Evolutionary conservation across 2,888 invertebrate genomes (phyloP).

Genomic region (Stictocephala bisonia): DNA sequence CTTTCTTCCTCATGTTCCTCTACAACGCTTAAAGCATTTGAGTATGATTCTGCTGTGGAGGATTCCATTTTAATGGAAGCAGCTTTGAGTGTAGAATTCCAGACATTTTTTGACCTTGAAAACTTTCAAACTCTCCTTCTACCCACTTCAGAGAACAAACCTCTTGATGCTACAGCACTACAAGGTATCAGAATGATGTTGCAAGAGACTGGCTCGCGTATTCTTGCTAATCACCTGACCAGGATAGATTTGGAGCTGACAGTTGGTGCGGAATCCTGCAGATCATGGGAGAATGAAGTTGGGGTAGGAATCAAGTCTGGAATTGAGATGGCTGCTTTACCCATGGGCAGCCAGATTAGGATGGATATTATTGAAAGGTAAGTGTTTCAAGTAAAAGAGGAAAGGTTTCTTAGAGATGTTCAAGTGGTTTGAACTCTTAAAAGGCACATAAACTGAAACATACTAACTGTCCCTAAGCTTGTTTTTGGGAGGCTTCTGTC

Average conservation of each 20-base stretch:
- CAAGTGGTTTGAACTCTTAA: too few relatives aligned
- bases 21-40: conserved; percentile 70
- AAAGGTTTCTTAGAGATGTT: too few relatives aligned
- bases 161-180: conserved; percentile 85
- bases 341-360: conserved; percentile 86
- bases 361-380: conserved; percentile 90
- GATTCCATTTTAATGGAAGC: conserved; percentile 63
- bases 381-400: conserved; percentile 45
- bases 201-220: conserved; percentile 82
- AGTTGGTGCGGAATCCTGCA: conserved; percentile 64
- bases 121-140: conserved; percentile 82
- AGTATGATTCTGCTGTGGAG: conserved; percentile 65
- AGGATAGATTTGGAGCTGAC: conserved; percentile 83
- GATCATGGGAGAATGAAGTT: conserved; percentile 67
- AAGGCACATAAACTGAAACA: too few relatives aligned
- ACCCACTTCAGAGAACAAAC: conserved; percentile 82
- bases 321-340: conserved; percentile 85
- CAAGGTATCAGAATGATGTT: conserved; percentile 84
- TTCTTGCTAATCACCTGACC: conserved; percentile 89
- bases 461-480: too few relatives aligned
- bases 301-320: conserved; percentile 71
- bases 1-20: conserved; percentile 72
- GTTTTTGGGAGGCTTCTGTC: too few relatives aligned
- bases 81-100: conserved; percentile 51
- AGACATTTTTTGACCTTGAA: conserved; percentile 74